Evolutionary conservation across 2,888 invertebrate genomes (phyloP).

Genomic region (Anodontia alba): DNA sequence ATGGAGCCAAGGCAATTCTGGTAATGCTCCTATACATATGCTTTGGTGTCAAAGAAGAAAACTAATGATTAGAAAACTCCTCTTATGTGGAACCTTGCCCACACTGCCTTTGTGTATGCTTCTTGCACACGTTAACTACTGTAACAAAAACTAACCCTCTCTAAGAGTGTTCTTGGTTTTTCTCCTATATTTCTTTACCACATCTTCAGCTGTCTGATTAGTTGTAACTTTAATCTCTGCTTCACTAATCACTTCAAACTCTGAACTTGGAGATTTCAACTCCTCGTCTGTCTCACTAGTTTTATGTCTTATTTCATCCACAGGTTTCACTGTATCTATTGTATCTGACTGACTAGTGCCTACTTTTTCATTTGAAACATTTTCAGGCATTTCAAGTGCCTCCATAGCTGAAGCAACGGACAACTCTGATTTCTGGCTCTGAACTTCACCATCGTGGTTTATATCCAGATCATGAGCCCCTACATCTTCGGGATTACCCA

Average conservation of each 20-base stretch:
- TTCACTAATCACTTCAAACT: slow-evolving; percentile 91
- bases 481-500: slow-evolving; percentile 66
- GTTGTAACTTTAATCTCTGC: slow-evolving; percentile 82
- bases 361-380: slow-evolving; percentile 18
- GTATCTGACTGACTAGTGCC: neutral
- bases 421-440: slow-evolving; percentile 59
- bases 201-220: slow-evolving; percentile 74
- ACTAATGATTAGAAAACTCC: too few relatives aligned
- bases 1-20: too few relatives aligned
- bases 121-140: too few relatives aligned
- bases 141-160: slow-evolving; percentile 78
- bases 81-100: neutral
- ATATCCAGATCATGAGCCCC: slow-evolving; percentile 44
- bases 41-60: too few relatives aligned
- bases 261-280: slow-evolving; percentile 89
- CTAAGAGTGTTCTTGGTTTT: slow-evolving; percentile 73
- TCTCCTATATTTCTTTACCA: slow-evolving; percentile 72
- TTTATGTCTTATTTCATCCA: neutral
- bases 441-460: slow-evolving; percentile 54
- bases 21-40: too few relatives aligned
- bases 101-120: too few relatives aligned
- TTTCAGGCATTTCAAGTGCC: slow-evolving; percentile 57
- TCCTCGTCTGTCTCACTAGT: neutral
- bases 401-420: slow-evolving; percentile 78
- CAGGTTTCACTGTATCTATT: neutral